phyloP scores from a whole-genome alignment of 2,888 invertebrate genomes.

The Erynnis tages region DNA sequence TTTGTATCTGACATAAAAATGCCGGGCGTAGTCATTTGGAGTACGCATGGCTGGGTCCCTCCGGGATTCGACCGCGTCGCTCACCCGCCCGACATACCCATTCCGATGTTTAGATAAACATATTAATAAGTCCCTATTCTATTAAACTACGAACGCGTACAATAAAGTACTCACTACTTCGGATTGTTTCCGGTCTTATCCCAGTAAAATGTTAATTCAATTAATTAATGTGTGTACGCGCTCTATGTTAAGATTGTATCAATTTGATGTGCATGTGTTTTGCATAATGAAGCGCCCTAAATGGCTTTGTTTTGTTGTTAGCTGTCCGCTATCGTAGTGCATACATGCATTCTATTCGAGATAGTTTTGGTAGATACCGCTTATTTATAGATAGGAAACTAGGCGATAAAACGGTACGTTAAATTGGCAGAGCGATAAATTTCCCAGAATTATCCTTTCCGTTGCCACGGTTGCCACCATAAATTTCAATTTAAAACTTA shows the following conservation, averaged over 20 bases:
- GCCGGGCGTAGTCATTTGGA: constrained; percentile 62
- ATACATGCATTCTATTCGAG: constrained; percentile 24
- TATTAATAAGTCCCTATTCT: constrained; percentile 61
- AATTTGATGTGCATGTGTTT: constrained; percentile 50
- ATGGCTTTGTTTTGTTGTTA: constrained; percentile 27
- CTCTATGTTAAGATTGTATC: constrained; percentile 54
- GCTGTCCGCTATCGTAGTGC: constrained; percentile 25
- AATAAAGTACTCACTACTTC: constrained; percentile 60
- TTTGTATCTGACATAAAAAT: constrained; percentile 75
- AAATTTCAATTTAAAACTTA: too few species aligned
- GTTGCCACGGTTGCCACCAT: background rate
- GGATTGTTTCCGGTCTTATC: constrained; percentile 72
- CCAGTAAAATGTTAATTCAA: constrained; percentile 61
- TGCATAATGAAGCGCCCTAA: constrained; percentile 52
- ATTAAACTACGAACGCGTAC: constrained; percentile 41
- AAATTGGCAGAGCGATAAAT: constrained; percentile 9
- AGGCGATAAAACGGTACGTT: constrained; percentile 3
- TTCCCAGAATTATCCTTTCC: constrained; percentile 1
- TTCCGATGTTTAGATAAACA: constrained; percentile 77
- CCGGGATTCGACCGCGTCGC: constrained; percentile 50
- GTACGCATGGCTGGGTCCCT: constrained; percentile 66
- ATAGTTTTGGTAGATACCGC: constrained; percentile 21
- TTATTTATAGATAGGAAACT: constrained; percentile 24
- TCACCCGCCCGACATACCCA: constrained; percentile 63
- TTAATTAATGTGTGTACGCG: constrained; percentile 53